Conservation (phyloP, 2,888 invertebrate species). For the Podotricha telesiphe region DNA sequence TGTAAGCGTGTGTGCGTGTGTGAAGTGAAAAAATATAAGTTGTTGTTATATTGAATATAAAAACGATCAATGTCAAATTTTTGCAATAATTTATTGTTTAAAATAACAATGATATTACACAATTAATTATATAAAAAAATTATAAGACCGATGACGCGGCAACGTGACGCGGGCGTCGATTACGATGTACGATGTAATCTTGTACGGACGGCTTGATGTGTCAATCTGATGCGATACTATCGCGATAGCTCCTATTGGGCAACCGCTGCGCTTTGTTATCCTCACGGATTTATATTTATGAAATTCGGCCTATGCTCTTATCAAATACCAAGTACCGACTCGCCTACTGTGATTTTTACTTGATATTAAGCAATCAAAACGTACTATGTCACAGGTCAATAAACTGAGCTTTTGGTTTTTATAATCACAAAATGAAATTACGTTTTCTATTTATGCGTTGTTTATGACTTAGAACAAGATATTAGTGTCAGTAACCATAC, state of each 20-base stretch:
- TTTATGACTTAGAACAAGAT: neutral
- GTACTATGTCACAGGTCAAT: neutral
- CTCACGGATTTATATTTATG: slow-evolving; percentile 74
- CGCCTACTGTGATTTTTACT: slow-evolving; percentile 52
- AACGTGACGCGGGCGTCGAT: slow-evolving; percentile 67
- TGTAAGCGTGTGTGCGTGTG: too few species aligned
- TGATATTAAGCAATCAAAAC: slow-evolving; percentile 24
- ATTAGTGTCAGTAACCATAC: neutral
- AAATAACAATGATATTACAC: neutral
- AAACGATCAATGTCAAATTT: neutral
- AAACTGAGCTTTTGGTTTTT: neutral
- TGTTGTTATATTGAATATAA: neutral
- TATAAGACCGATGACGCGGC: slow-evolving; percentile 36
- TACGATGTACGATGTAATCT: slow-evolving; percentile 76
- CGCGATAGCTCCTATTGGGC: slow-evolving; percentile 78
- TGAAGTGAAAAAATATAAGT: too few species aligned
- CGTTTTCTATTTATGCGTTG: neutral
- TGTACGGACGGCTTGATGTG: slow-evolving; percentile 74
- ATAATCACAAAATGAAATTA: neutral
- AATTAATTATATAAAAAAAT: slow-evolving; percentile 32
- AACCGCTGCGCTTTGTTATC: slow-evolving; percentile 79
- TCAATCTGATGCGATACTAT: slow-evolving; percentile 71
- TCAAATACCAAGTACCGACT: slow-evolving; percentile 50
- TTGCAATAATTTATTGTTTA: neutral
- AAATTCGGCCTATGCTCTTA: slow-evolving; percentile 58